Conservation (phyloP, 2,797 vertebrate species). For the Hapalemur alaotrensis region DNA sequence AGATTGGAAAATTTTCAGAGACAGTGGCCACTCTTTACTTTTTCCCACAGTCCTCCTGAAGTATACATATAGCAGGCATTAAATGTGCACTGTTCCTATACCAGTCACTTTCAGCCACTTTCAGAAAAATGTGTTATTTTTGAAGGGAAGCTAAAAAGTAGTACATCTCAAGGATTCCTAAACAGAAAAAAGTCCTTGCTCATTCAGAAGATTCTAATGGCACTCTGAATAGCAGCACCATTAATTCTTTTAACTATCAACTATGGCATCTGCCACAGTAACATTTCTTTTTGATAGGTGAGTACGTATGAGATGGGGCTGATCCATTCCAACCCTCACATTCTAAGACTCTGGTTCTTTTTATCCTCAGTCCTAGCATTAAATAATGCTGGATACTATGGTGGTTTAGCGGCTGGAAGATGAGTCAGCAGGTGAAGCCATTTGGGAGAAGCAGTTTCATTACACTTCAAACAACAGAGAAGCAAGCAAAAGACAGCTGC, state of each 20-base stretch:
- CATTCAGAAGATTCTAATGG: neutral
- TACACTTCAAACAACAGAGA: slow-evolving; percentile 55
- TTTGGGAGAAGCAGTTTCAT: slow-evolving; percentile 38
- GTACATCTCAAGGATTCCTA: neutral
- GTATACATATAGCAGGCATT: neutral
- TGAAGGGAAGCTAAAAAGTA: neutral
- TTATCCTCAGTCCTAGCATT: neutral
- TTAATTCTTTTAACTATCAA: slow-evolving; percentile 13
- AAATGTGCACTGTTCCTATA: neutral
- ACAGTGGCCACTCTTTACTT: neutral
- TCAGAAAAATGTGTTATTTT: neutral
- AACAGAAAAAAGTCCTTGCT: neutral
- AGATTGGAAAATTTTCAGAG: neutral
- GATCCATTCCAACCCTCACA: neutral
- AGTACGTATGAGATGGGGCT: neutral
- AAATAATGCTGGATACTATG: neutral
- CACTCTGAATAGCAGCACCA: neutral
- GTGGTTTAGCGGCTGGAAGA: neutral
- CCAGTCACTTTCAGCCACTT: neutral
- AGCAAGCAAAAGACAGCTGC: slow-evolving; percentile 60
- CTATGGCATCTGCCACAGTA: neutral
- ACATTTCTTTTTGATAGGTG: neutral
- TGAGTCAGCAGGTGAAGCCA: slow-evolving; percentile 64
- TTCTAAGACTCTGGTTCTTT: slow-evolving; percentile 45
- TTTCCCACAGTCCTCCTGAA: neutral